phyloP scores from a whole-genome alignment of 2,888 invertebrate genomes.

The Lutraria lutraria region DNA sequence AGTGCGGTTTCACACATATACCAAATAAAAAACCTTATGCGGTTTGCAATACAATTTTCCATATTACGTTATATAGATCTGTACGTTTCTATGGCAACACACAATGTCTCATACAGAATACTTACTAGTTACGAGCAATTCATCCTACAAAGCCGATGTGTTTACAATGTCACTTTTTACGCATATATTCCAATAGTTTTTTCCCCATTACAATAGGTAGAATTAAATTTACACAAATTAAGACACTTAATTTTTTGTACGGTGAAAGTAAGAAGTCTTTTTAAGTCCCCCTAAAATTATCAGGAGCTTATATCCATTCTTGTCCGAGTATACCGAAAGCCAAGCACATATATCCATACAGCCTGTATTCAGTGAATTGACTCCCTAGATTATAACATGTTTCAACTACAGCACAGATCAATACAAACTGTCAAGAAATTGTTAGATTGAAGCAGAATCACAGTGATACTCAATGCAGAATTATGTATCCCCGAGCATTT shows the following conservation, averaged over 20 bases:
- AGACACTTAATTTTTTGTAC: not conserved
- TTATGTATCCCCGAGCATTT: conserved; percentile 13
- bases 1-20: conserved; percentile 24
- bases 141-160: conserved; percentile 32
- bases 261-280: not conserved
- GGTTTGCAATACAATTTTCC: conserved; percentile 46
- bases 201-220: not conserved
- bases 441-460: not conserved
- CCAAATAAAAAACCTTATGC: conserved; percentile 34
- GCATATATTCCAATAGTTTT: conserved; percentile 3
- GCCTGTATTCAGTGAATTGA: conserved; percentile 5
- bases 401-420: not conserved
- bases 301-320: not conserved
- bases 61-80: conserved; percentile 56
- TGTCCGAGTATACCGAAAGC: not conserved
- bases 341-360: not conserved
- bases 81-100: conserved; percentile 58
- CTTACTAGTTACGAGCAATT: conserved; percentile 44
- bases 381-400: not conserved
- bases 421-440: conserved; percentile 9
- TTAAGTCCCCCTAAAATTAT: not conserved
- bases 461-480: conserved; percentile 2
- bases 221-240: not conserved
- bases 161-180: conserved; percentile 26
- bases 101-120: conserved; percentile 52